Conservation (phyloP, 2,113 vertebrate species). For the Spermophilus dauricus region DNA sequence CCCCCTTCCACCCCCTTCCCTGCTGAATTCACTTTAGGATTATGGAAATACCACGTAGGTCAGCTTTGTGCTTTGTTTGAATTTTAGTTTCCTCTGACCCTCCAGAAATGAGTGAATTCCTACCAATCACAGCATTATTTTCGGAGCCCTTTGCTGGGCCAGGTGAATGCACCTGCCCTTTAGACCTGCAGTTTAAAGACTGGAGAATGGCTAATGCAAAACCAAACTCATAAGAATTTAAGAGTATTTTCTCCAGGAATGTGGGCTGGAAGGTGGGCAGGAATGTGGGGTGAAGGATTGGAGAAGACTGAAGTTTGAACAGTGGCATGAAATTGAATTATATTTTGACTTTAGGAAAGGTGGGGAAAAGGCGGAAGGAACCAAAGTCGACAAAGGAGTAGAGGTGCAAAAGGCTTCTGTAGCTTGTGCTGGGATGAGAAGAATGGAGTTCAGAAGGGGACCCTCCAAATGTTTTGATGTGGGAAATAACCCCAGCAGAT, state of each 20-base stretch:
- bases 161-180: neutral
- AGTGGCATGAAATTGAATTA: neutral
- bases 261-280: too few relatives aligned
- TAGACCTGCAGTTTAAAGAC: too few relatives aligned
- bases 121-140: neutral
- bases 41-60: too few relatives aligned
- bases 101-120: too few relatives aligned
- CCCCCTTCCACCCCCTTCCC: fast-evolving
- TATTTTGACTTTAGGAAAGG: fast-evolving
- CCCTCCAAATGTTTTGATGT: neutral
- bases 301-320: neutral
- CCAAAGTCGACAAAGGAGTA: fast-evolving
- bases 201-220: fast-evolving
- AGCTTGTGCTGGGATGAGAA: neutral
- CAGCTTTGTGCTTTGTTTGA: neutral
- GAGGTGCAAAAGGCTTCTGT: fast-evolving
- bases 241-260: neutral
- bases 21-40: too few relatives aligned
- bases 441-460: fast-evolving
- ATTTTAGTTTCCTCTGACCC: neutral
- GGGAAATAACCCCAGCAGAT: neutral
- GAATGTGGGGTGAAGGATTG: too few relatives aligned
- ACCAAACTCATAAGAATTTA: neutral
- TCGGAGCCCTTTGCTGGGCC: neutral
- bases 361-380: neutral